A percentile compares a stretch with the other conserved stretches of the same genome.
Evolutionary conservation across 2,113 vertebrate species (phyloP).

Genomic region (Ochotona princeps): DNA sequence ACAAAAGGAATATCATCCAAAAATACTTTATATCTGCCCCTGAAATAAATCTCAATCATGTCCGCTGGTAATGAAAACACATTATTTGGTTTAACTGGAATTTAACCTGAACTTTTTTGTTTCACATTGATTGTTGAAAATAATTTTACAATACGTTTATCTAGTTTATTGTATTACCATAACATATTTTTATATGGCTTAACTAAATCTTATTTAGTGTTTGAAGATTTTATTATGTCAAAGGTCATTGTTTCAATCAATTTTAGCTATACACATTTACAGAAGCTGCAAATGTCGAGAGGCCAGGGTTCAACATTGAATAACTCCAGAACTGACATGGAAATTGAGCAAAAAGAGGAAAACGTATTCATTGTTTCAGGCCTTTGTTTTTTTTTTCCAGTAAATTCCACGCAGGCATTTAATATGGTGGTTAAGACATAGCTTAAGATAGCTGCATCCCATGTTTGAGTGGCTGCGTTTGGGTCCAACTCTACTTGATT

Average conservation of each 20-base stretch:
- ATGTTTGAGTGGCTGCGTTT: too few species aligned
- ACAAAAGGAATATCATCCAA: not conserved
- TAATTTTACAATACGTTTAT: conserved; percentile 31
- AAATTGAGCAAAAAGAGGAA: not conserved
- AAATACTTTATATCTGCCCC: not conserved
- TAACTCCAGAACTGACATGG: not conserved
- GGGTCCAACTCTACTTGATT: too few species aligned
- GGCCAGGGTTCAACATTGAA: not conserved
- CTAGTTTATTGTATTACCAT: not conserved
- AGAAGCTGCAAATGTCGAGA: not conserved
- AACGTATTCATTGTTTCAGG: not conserved
- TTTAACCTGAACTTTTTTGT: conserved; percentile 52
- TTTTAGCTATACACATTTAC: not conserved
- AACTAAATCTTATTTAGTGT: conserved; percentile 52
- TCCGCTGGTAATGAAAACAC: conserved; percentile 17
- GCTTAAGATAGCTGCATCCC: too few species aligned
- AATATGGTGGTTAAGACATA: too few species aligned
- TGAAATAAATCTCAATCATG: conserved; percentile 12
- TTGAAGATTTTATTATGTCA: not conserved
- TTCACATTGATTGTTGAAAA: not conserved
- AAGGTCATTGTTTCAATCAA: conserved; percentile 21
- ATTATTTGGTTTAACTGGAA: not conserved
- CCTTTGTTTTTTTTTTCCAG: not conserved
- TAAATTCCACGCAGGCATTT: not conserved
- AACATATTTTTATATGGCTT: conserved; percentile 16